phyloP scores from a whole-genome alignment of 1,140 invertebrate genomes.

The Lineus longissimus region DNA sequence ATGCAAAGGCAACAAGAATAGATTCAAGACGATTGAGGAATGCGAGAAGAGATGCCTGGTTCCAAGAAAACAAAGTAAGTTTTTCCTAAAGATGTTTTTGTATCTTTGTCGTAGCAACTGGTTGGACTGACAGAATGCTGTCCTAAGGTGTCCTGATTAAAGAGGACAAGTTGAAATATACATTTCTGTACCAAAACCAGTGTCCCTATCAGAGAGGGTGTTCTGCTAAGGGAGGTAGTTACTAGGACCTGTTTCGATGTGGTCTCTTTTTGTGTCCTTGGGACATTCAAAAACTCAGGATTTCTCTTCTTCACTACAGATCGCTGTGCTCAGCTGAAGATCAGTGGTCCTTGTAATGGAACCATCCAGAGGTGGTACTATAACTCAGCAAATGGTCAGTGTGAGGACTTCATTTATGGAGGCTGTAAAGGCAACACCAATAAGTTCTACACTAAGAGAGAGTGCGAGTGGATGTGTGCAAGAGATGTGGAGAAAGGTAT shows the following conservation, averaged over 20 bases:
- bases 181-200: not conserved
- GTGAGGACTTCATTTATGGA: conserved; percentile 28
- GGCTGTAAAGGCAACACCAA: conserved; percentile 32
- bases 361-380: conserved; percentile 41
- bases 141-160: too few species aligned
- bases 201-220: too few species aligned
- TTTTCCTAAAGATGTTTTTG: too few species aligned
- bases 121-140: too few species aligned
- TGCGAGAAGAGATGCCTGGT: conserved; percentile 32
- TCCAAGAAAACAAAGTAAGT: conserved; percentile 1
- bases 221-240: too few species aligned
- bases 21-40: conserved; percentile 53
- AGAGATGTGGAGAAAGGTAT: not conserved
- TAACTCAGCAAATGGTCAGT: conserved; percentile 20
- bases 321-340: conserved; percentile 12
- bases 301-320: not conserved
- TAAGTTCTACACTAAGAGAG: conserved; percentile 18
- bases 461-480: conserved; percentile 15
- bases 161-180: not conserved
- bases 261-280: too few species aligned
- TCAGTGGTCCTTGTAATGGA: conserved; percentile 61
- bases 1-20: conserved; percentile 49
- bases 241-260: too few species aligned
- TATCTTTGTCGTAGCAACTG: too few species aligned
- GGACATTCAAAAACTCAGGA: too few species aligned